Base-by-base conservation (phyloP, 2,888 invertebrate genomes). In the Steromphala cineraria region DNA sequence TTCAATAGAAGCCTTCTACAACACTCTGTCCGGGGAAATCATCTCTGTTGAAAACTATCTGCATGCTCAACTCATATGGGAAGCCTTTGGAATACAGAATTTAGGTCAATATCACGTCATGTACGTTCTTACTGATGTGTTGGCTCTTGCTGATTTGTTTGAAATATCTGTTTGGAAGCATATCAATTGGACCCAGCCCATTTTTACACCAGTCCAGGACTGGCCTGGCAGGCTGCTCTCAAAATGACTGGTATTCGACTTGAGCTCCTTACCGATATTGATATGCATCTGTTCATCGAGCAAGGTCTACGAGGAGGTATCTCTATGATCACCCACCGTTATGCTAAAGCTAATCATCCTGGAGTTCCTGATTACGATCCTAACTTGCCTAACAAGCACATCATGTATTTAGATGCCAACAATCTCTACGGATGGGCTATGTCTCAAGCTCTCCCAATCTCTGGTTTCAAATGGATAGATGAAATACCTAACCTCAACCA, bases 381-480 rank as follows among this genome's bases (percentile, higher is more conserved):
- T 21, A 15, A 36, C 10, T 2, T 53, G 31, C 31, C 67, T 2
- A 80, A 71, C n/a, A 31, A 36, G 7, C 36, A 36, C 36, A 74
- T 4, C 10, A 77, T 78, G 15, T 83, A 83, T 56, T 31, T 82
- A 15, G 86, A 86, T 56, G 84, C 84, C 10, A 85, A 87, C 71
- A 85, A 85, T 31, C 55, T 87, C 0, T 83, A 86, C 67, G 83
- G 85, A 0, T 87, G 85, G 88, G 88, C 90, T 17, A 90, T 92
- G 90, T 78, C 78, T 2, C 62, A 62, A 8, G 2, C 28, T 8
- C 62, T 28, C 2, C 62, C 10, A 1, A 10, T 62, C 2, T 62
- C 21, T 62, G 28, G 77, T 53, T 40, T 71, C 2, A 13, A 1
- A 52, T 24, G 67, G 28, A 62, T 8, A 0, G 17, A 21, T 0